These are phyloP conservation scores for Corella eumyota DNA, from an alignment of 23 tunicate genomes.

Conservation along the genomic window DNA sequence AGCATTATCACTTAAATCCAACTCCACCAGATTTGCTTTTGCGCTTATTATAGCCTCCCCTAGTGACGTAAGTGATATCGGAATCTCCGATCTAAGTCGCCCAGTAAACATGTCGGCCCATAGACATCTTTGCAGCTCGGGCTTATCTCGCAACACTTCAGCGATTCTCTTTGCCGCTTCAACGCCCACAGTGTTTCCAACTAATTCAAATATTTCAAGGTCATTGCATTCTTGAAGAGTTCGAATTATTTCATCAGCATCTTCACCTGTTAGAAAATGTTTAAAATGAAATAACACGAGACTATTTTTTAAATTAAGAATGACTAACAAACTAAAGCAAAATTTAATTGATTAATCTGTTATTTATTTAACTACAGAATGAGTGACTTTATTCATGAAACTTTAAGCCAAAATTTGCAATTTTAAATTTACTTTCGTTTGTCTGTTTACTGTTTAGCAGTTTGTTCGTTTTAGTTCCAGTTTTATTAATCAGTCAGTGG, in stretches of 20 bases:
- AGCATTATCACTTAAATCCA: conserved; percentile 85
- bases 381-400: too few species aligned
- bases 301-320: too few species aligned
- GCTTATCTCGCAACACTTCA: conserved; percentile 16
- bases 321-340: too few species aligned
- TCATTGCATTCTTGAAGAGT: conserved; percentile 41
- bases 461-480: too few species aligned
- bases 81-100: conserved; percentile 66
- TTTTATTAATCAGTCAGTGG: too few species aligned
- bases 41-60: conserved; percentile 63
- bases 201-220: conserved; percentile 54
- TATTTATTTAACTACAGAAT: too few species aligned
- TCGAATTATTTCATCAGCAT: conserved; percentile 48
- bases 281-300: too few species aligned
- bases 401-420: too few species aligned
- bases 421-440: too few species aligned
- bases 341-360: too few species aligned
- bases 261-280: conserved; percentile 39
- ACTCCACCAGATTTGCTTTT: conserved; percentile 52
- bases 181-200: conserved; percentile 77
- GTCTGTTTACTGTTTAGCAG: too few species aligned
- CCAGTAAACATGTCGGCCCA: conserved; percentile 93
- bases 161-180: conserved; percentile 69
- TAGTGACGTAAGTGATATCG: conserved; percentile 38
- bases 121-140: conserved; percentile 69